Evolutionary conservation across 2,888 invertebrate genomes (phyloP), one percentile per base, ranked within the genome.

Genomic region (Dasysyrphus albostriatus): DNA sequence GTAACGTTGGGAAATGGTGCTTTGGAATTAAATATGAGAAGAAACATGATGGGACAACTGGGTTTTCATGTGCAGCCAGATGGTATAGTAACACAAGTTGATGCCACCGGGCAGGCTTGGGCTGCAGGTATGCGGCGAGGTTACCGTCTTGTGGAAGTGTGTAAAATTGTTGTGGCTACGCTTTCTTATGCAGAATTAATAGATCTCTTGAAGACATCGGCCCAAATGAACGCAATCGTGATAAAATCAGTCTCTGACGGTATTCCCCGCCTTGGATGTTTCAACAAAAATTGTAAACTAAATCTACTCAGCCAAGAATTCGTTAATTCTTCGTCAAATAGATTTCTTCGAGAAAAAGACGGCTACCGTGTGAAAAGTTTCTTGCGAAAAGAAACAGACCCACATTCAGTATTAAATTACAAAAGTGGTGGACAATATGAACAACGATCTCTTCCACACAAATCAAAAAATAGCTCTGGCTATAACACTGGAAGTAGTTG

Each of bases 11-110:
- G 96, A 79, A 95, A 96, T 83, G 94, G 95, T 89, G 95, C 96
- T 10, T 95, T 96, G 89, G 98, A 98, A 92, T 93, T 97, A 89
- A 95, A 96, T 73, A 94, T 98, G 83, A 95, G 96, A 90, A 94
- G 98, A 24, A 98, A 97, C 91, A 95, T 95, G 69, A 94, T 96
- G 89, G 96, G 97, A 14, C 98, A 98, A 91, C 94, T 98, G 63
- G 98, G 98, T 14, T 97, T 97, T 93, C 97, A 97, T 93, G 97
- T 98, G 47, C 98, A 98, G 90, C 97, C 97, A 16, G 98, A 98
- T 92, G 98, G 98, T 4, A 95, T 98, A 32, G 98, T 98, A 39
- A 98, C 98, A 4, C 96, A 98, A 90, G 90, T 90, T 0, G 90
- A 90, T 67, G 84, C 88, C 2, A 89, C 89, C 7, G 90, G 90